phyloP scores from a whole-genome alignment of 2,888 invertebrate species.

The Ecdyonurus torrentis region DNA sequence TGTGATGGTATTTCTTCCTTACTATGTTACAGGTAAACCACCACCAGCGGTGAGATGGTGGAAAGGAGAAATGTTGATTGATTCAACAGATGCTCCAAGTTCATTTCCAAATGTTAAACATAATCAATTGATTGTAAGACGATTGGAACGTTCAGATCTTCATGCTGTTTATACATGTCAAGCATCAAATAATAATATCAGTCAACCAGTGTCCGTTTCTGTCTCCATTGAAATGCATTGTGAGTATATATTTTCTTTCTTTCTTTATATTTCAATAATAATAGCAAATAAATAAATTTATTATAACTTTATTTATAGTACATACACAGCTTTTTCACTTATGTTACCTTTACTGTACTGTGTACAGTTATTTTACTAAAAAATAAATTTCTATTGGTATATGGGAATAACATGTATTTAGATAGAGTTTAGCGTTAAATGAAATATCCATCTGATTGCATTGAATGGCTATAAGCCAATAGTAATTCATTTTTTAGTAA shows the following conservation, averaged over 20 bases:
- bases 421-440: no score
- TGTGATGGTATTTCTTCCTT: no score
- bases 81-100: slow-evolving; percentile 35
- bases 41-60: slow-evolving; percentile 60
- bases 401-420: no score
- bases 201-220: slow-evolving; percentile 44
- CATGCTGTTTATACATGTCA: slow-evolving; percentile 53
- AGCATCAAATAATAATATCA: slow-evolving; percentile 51
- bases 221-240: slow-evolving; percentile 53
- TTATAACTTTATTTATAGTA: no score
- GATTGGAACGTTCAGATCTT: slow-evolving; percentile 46
- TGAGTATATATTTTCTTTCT: slow-evolving; percentile 19
- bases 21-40: slow-evolving; percentile 47
- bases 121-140: slow-evolving; percentile 25
- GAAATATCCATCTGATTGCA: no score
- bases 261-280: background rate
- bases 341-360: no score
- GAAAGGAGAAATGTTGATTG: slow-evolving; percentile 45
- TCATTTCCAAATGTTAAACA: slow-evolving; percentile 27
- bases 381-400: no score
- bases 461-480: no score
- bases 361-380: no score
- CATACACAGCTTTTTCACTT: no score
- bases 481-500: no score
- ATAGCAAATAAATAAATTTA: no score